These are phyloP conservation scores for Ornithorhynchus anatinus DNA, from an alignment of 2,113 vertebrate species.

Conservation along the genomic window DNA sequence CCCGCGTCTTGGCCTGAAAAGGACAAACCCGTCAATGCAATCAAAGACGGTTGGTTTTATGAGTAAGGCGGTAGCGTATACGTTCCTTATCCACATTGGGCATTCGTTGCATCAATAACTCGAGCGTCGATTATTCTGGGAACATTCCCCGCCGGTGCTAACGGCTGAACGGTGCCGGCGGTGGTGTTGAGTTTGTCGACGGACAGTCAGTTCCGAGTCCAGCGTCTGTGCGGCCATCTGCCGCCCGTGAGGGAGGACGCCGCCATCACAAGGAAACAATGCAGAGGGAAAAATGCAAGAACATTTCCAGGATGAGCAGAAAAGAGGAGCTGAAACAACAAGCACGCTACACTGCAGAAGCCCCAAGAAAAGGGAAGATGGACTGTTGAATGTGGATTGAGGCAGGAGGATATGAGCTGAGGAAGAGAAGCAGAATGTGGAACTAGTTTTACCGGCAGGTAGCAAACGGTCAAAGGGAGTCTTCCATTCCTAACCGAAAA, in stretches of 20 bases:
- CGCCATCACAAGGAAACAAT: conserved; percentile 18
- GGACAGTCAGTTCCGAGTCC: conserved; percentile 15
- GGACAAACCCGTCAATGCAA: too few relatives aligned
- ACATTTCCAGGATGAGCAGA: conserved; percentile 2
- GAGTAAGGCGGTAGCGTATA: too few relatives aligned
- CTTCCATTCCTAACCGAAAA: neutral
- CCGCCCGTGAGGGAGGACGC: neutral
- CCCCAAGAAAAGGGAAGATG: neutral
- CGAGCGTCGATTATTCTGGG: conserved; percentile 10
- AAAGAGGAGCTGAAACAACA: neutral
- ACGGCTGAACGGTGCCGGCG: neutral
- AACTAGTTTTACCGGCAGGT: too few relatives aligned
- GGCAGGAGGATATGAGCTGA: too few relatives aligned
- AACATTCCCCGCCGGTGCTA: neutral
- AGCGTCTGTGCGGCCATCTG: conserved; percentile 42
- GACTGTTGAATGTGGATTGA: too few relatives aligned
- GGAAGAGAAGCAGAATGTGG: too few relatives aligned
- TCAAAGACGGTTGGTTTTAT: too few relatives aligned
- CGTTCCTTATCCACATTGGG: too few relatives aligned
- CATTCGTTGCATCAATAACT: too few relatives aligned
- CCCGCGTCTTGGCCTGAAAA: too few relatives aligned
- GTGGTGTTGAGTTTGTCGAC: neutral
- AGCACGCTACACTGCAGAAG: too few relatives aligned
- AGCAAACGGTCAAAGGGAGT: neutral
- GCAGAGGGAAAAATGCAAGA: neutral